These are phyloP conservation scores for Copidosoma floridanum DNA, from an alignment of 1,140 invertebrate species.

Conservation along the genomic window DNA sequence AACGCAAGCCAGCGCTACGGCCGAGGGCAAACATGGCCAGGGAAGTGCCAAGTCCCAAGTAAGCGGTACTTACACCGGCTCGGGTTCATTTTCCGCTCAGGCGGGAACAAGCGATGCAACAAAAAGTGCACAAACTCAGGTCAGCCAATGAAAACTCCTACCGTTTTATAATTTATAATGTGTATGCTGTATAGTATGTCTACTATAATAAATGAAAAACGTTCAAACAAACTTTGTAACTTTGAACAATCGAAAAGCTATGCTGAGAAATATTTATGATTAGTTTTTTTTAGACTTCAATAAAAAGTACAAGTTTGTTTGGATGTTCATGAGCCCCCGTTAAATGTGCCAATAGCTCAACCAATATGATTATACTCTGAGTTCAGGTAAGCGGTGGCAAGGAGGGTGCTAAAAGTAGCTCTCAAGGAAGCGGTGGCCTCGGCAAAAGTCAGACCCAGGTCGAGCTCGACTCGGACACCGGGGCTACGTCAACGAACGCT, in stretches of 20 bases:
- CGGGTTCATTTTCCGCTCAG: slow-evolving; percentile 76
- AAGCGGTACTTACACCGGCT: slow-evolving; percentile 71
- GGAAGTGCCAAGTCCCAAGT: slow-evolving; percentile 78
- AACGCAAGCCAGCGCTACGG: slow-evolving; percentile 70
- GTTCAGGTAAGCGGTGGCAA: slow-evolving; percentile 69
- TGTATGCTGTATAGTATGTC: neutral
- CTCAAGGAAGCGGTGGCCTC: slow-evolving; percentile 70
- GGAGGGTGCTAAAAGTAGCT: slow-evolving; percentile 70
- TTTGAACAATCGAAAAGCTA: no score
- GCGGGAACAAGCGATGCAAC: slow-evolving; percentile 74
- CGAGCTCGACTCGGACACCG: slow-evolving; percentile 68
- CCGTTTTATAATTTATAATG: no score
- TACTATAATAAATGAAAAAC: neutral
- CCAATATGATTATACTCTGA: no score
- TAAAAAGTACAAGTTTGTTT: no score
- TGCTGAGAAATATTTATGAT: no score
- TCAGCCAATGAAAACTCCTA: slow-evolving; percentile 46
- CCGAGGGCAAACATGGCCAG: slow-evolving; percentile 70
- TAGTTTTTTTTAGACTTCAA: no score
- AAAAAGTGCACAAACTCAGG: slow-evolving; percentile 70
- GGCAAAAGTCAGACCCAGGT: slow-evolving; percentile 78
- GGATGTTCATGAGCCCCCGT: no score
- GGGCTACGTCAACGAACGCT: slow-evolving; percentile 69
- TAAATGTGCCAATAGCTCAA: no score
- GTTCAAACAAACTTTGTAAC: neutral